Evolutionary conservation across 2,113 vertebrate genomes (phyloP).

Genomic region (Plotosus lineatus): DNA sequence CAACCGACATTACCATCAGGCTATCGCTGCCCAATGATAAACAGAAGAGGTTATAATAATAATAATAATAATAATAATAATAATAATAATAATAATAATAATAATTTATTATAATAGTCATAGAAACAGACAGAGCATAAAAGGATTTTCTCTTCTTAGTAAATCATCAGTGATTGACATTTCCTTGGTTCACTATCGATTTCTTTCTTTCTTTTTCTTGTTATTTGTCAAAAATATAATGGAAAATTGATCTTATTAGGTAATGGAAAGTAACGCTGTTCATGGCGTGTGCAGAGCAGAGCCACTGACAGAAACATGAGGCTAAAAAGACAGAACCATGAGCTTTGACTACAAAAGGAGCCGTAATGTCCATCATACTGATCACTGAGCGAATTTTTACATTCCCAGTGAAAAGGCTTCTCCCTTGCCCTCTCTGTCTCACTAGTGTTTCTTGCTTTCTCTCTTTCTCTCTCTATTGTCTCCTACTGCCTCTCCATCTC

Average conservation of each 20-base stretch:
- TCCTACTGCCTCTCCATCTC: too few species aligned
- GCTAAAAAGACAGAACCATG: constrained; percentile 19
- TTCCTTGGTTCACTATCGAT: background rate
- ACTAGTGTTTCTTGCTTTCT: too few species aligned
- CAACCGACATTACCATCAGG: too few species aligned
- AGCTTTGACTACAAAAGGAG: background rate
- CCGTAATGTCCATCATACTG: background rate
- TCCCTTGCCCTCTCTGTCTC: too few species aligned
- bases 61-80: too few species aligned
- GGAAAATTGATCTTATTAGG: background rate
- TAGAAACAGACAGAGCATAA: background rate
- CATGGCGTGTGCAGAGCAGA: constrained; percentile 38
- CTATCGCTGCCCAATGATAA: too few species aligned
- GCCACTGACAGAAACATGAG: background rate
- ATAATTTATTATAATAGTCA: background rate
- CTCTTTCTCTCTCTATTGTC: too few species aligned
- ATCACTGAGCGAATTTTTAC: background rate
- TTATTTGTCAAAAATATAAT: background rate
- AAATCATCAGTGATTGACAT: background rate
- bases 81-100: background rate
- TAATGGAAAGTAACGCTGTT: constrained; percentile 6
- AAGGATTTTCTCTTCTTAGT: background rate
- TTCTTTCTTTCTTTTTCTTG: background rate
- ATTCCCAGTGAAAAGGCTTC: too few species aligned
- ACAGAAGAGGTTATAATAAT: too few species aligned